Evolutionary conservation across 2,888 invertebrate species (phyloP), one percentile per base, ranked within the genome.

Genomic region (Diplolepis rosae): DNA sequence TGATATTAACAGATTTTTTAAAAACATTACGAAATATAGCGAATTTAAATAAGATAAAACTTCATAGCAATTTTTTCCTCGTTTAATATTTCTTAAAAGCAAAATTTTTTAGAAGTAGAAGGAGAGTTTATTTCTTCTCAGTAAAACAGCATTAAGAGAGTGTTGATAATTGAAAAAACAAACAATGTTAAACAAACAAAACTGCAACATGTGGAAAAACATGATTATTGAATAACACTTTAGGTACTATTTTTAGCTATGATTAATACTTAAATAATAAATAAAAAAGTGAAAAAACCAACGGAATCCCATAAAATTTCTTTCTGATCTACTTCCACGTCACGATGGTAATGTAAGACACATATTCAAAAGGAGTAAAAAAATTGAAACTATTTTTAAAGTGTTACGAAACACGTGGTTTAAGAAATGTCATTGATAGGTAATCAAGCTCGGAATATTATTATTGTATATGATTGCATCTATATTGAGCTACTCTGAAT

Each of bases 101-200:
- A 15, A 13, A 39, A n/a, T 4, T 3, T n/a, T 4, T 3, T 4
- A 35, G 61, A 51, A 15, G 65, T 48, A 35, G 65, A 51, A 18
- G 61, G 65, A 7, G 22, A 65, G 48, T n/a, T n/a, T n/a, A n/a
- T n/a, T n/a, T n/a, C n/a, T n/a, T n/a, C n/a, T 4, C 4, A 22
- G 22, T 7, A 22, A 48, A 48, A 22, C 18, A 48, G 22, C 18
- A 9, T 2, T 18, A 22, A 22, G 42, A 42, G 5, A 61, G 39
- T 71, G 42, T 30, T 51, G 66, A 45, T 56, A 61, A 42, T 56
- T 45, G 28, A 45, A n/a, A 61, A 61, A 61, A 42, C 65, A 56
- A 42, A 65, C 42, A 68, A 28, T 9, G 30, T 54, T 28, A 65
- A 56, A 65, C 51, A 68, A 51, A 13, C 15, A 22, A 39, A 68